Conservation (phyloP, 2,797 vertebrate genomes). For the Sebastiscus tertius region DNA sequence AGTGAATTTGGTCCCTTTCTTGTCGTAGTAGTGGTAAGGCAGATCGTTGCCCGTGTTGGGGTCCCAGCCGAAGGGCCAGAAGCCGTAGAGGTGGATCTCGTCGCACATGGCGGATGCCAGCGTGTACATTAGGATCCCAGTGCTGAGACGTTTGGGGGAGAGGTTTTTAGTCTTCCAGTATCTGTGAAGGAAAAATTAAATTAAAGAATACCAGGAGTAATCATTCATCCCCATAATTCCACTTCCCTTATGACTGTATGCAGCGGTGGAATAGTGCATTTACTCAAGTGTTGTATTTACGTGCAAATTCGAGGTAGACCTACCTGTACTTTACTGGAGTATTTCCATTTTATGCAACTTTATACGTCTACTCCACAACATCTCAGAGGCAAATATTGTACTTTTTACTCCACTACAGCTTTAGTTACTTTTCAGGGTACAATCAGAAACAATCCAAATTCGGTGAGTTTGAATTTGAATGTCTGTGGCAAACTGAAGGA, state of each 20-base stretch:
- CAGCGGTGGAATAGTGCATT: not conserved
- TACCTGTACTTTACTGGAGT: too few relatives aligned
- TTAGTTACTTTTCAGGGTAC: not conserved
- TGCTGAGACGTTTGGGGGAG: constrained; percentile 96
- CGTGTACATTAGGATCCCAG: constrained; percentile 98
- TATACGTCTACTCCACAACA: not conserved
- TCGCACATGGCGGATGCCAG: constrained; percentile 94
- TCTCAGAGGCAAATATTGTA: not conserved
- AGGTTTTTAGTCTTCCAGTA: constrained; percentile 99
- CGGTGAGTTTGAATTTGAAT: not conserved
- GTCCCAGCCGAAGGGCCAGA: constrained; percentile 98
- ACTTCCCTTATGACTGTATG: not conserved
- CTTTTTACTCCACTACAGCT: not conserved
- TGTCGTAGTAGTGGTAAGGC: constrained; percentile 99
- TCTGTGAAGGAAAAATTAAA: constrained; percentile 70
- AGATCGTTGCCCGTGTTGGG: constrained; percentile 96
- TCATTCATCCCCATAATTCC: not conserved
- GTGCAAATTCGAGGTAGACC: not conserved
- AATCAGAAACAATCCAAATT: not conserved
- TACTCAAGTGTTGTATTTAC: not conserved
- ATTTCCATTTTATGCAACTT: not conserved
- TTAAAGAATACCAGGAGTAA: not conserved
- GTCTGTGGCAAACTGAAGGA: not conserved
- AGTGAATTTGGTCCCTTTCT: constrained; percentile 99
- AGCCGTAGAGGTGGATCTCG: constrained; percentile 96